Evolutionary conservation across 2,888 invertebrate species (phyloP).

Genomic region (Galerucella calmariensis): DNA sequence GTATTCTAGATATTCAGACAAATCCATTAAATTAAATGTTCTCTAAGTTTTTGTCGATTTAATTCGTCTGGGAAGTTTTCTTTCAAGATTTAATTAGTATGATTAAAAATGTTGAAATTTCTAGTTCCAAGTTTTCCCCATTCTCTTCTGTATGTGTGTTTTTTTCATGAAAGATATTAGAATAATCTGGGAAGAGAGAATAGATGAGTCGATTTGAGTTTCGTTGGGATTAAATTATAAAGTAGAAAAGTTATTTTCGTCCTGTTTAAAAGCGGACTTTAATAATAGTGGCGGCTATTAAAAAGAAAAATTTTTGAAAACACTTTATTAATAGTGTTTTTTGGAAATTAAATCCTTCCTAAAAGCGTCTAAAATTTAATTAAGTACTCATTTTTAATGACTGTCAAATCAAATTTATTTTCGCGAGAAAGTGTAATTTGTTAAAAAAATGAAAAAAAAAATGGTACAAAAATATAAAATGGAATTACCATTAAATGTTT

Average conservation of each 20-base stretch:
- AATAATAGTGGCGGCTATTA: not conserved
- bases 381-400: no score
- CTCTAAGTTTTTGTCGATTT: conserved; percentile 29
- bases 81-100: conserved; percentile 49
- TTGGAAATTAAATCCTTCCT: not conserved
- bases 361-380: no score
- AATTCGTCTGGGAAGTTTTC: conserved; percentile 46
- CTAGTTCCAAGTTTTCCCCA: conserved; percentile 23
- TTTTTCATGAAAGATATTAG: conserved; percentile 14
- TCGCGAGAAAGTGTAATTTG: no score
- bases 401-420: no score
- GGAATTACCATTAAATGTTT: no score
- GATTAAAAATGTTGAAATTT: conserved; percentile 48
- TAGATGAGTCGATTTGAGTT: conserved; percentile 23
- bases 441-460: no score
- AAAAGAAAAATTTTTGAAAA: not conserved
- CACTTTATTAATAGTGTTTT: not conserved
- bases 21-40: conserved; percentile 43
- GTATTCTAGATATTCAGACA: conserved; percentile 45
- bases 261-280: not conserved
- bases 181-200: conserved; percentile 15
- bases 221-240: conserved; percentile 10
- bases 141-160: conserved; percentile 11
- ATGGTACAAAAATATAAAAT: no score
- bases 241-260: not conserved